Conservation (phyloP, 2,113 vertebrate genomes). For the Setophaga kirtlandii region DNA sequence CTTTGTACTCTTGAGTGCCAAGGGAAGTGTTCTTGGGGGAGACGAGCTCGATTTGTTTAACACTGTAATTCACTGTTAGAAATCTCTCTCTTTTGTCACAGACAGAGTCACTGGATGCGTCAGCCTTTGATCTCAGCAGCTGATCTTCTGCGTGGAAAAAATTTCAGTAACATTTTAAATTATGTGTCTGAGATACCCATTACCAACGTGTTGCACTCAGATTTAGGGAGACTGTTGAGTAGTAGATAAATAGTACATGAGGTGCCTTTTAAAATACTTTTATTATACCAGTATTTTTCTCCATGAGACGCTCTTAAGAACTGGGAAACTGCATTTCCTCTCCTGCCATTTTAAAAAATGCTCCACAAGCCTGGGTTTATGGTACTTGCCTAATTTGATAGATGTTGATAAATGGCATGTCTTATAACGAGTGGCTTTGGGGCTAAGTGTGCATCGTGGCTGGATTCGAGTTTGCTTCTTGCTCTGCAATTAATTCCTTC, state of each 20-base stretch:
- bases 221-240: constrained; percentile 39
- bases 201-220: not conserved
- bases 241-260: constrained; percentile 50
- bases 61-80: constrained; percentile 24
- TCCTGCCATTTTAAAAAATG: not conserved
- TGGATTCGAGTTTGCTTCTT: not conserved
- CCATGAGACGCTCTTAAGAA: not conserved
- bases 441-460: not conserved
- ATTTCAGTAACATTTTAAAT: constrained; percentile 15
- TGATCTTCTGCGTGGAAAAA: not conserved
- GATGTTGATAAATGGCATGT: constrained; percentile 2
- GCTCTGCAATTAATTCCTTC: constrained; percentile 37
- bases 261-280: constrained; percentile 11
- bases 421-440: constrained; percentile 10
- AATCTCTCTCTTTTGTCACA: constrained; percentile 58
- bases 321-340: not conserved
- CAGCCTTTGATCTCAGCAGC: constrained; percentile 60
- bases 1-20: constrained; percentile 43
- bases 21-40: constrained; percentile 46
- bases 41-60: constrained; percentile 66
- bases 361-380: not conserved
- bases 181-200: constrained; percentile 21
- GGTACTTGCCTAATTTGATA: constrained; percentile 36
- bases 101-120: constrained; percentile 37
- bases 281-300: constrained; percentile 14